Conservation (phyloP, 2,797 vertebrate genomes). For the Chelon auratus region DNA sequence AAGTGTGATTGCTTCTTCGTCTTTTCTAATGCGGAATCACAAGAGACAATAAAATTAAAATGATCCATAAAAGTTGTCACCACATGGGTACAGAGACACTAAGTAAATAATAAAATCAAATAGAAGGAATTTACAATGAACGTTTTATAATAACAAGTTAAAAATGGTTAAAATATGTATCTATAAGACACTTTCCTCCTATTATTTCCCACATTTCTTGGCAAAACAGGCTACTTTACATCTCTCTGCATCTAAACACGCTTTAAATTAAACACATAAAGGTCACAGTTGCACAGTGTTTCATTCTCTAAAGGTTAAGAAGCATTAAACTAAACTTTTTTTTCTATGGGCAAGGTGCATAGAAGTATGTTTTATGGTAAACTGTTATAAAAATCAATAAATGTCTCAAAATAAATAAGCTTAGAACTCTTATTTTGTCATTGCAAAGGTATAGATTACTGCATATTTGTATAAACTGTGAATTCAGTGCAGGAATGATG, state of each 20-base stretch:
- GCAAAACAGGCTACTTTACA: neutral
- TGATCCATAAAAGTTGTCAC: neutral
- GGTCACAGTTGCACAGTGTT: no score
- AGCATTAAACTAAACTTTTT: neutral
- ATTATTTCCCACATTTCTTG: neutral
- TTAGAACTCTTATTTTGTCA: neutral
- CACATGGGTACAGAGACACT: neutral
- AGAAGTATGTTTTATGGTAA: no score
- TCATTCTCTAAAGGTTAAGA: neutral
- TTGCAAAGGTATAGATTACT: neutral
- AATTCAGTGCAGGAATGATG: neutral
- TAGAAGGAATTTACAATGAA: no score
- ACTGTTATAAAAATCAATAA: no score
- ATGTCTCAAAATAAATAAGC: neutral
- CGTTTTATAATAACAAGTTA: no score
- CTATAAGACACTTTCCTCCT: neutral
- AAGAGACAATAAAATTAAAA: neutral
- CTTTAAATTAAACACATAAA: no score
- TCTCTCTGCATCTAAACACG: neutral
- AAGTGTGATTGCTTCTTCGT: neutral
- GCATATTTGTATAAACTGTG: neutral
- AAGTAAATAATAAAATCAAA: neutral
- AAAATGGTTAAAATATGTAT: neutral
- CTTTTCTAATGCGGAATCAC: neutral
- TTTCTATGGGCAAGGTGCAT: no score